Conservation (phyloP, 1,140 invertebrate species). For the Dendroctonus ponderosae region DNA sequence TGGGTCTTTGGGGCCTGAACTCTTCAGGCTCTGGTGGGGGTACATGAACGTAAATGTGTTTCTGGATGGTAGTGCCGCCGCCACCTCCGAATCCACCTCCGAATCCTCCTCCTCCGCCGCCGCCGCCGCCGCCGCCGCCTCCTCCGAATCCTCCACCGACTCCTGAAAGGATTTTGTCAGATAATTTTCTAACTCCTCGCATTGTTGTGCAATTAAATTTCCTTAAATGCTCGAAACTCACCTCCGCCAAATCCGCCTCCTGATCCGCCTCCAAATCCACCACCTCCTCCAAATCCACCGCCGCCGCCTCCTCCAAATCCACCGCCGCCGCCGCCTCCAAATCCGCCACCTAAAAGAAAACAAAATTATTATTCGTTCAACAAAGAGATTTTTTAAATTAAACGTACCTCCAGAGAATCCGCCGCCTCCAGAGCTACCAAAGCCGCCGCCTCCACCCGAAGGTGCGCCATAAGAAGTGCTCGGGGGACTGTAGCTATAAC, state of each 20-base stretch:
- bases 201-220: too few relatives aligned
- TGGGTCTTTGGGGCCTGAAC: constrained; percentile 64
- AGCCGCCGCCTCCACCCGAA: constrained; percentile 47
- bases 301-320: constrained; percentile 28
- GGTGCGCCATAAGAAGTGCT: constrained; percentile 50
- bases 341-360: constrained; percentile 33
- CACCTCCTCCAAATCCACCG: constrained; percentile 18
- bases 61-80: constrained; percentile 66
- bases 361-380: constrained; percentile 1
- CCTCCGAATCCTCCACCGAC: constrained; percentile 37
- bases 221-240: constrained; percentile 11
- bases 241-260: constrained; percentile 40
- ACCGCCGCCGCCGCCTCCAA: constrained; percentile 36
- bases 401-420: constrained; percentile 32
- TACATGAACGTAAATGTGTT: constrained; percentile 85
- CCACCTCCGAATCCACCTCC: constrained; percentile 48
- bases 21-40: constrained; percentile 65
- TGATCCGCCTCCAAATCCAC: constrained; percentile 38
- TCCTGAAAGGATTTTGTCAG: not conserved
- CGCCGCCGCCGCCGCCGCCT: constrained; percentile 35
- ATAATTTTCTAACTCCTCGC: too few relatives aligned
- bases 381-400: not conserved
- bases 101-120: constrained; percentile 34
- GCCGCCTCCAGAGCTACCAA: constrained; percentile 33
- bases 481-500: constrained; percentile 52